Conservation (phyloP, 2,113 vertebrate genomes). For the Telmatochromis brachygnathus region DNA sequence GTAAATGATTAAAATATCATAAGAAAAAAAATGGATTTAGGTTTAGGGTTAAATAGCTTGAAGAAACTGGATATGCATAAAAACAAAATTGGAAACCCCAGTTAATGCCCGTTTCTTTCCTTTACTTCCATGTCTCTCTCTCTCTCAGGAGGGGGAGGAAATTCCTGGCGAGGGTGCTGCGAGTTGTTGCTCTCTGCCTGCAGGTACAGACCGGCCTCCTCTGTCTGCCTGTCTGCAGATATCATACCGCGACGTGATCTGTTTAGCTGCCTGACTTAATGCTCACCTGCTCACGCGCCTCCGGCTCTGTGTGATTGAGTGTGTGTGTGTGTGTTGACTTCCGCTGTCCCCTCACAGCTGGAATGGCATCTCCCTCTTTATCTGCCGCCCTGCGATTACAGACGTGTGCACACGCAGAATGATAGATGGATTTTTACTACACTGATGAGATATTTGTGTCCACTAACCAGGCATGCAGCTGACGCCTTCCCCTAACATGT, state of each 20-base stretch:
- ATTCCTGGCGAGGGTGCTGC: slow-evolving; percentile 52
- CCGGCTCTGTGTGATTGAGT: slow-evolving; percentile 11
- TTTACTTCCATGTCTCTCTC: background rate
- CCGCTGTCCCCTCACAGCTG: slow-evolving; percentile 48
- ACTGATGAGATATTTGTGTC: background rate
- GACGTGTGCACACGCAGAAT: slow-evolving; percentile 1
- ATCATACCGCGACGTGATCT: slow-evolving; percentile 59
- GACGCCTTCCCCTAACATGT: background rate
- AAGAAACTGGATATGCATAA: background rate
- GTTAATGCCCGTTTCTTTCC: background rate
- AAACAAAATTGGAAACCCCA: background rate
- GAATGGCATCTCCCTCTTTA: slow-evolving; percentile 43
- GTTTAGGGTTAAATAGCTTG: background rate
- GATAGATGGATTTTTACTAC: background rate
- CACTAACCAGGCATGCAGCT: background rate
- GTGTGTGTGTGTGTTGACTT: slow-evolving; percentile 3
- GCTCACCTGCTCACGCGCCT: slow-evolving; percentile 56
- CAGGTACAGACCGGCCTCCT: slow-evolving; percentile 60
- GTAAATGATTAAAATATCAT: background rate
- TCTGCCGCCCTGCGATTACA: slow-evolving; percentile 51
- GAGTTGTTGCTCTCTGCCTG: slow-evolving; percentile 51
- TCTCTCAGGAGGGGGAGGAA: slow-evolving; percentile 14
- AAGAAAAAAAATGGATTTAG: background rate
- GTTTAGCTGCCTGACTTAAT: slow-evolving; percentile 65
- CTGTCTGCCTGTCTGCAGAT: slow-evolving; percentile 66